Conservation (phyloP, 92 coral and sea anemone genomes). For the Diadumene lineata region DNA sequence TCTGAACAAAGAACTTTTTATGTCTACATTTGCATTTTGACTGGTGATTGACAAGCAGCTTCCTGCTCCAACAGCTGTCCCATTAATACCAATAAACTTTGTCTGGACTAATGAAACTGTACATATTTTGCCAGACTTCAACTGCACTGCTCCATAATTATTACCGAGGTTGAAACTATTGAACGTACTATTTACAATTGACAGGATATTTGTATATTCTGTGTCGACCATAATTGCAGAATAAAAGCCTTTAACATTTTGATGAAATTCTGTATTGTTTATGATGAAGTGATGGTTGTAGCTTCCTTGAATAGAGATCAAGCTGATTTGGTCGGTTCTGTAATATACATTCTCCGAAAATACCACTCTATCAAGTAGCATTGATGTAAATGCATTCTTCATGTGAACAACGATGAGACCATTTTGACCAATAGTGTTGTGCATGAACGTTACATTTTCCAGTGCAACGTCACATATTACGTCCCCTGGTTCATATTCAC, state of each 20-base stretch:
- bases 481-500: constrained; percentile 15
- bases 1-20: not conserved
- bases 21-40: constrained; percentile 6
- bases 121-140: constrained; percentile 6
- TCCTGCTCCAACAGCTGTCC: not conserved
- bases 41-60: constrained; percentile 16
- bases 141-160: not conserved
- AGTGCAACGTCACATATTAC: constrained; percentile 23
- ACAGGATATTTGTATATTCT: not conserved
- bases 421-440: constrained; percentile 17
- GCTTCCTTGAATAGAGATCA: not conserved
- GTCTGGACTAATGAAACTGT: not conserved
- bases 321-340: not conserved
- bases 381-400: constrained; percentile 6
- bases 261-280: not conserved
- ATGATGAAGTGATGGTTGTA: not conserved
- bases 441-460: constrained; percentile 20
- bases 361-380: not conserved
- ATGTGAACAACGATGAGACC: constrained; percentile 17
- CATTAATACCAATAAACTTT: not conserved
- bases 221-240: constrained; percentile 5
- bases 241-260: constrained; percentile 1
- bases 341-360: not conserved
- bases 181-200: constrained; percentile 5
- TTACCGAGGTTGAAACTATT: not conserved